phyloP scores from a whole-genome alignment of 2,888 invertebrate species.

The Drosophila trichaetosa region DNA sequence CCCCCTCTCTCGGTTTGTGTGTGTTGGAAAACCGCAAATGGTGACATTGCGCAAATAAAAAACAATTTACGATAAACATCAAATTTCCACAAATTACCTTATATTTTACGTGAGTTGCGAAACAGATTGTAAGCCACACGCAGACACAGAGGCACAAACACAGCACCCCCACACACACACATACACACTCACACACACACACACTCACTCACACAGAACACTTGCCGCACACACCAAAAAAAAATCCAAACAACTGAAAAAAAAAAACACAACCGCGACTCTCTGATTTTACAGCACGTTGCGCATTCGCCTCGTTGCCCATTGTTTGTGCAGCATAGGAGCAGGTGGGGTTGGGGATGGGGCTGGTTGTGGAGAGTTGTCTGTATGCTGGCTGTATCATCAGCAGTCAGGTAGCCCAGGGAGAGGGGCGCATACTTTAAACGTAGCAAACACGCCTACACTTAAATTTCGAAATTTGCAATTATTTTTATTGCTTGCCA shows the following conservation, averaged over 20 bases:
- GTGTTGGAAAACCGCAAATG: constrained; percentile 77
- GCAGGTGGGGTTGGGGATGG: neutral
- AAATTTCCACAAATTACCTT: constrained; percentile 85
- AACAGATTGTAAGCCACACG: constrained; percentile 81
- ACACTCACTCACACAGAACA: constrained; percentile 18
- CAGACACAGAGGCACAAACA: constrained; percentile 45
- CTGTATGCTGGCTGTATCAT: neutral
- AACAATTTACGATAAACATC: constrained; percentile 85
- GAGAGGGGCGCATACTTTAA: constrained; percentile 61
- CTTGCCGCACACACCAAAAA: constrained; percentile 10
- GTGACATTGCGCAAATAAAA: constrained; percentile 83
- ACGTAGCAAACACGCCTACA: constrained; percentile 67
- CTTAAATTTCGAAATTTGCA: constrained; percentile 81
- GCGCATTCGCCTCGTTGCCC: constrained; percentile 71
- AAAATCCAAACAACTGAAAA: neutral
- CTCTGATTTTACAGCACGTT: constrained; percentile 77
- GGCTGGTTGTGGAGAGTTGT: neutral
- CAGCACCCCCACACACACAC: constrained; percentile 5
- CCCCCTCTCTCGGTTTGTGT: constrained; percentile 8
- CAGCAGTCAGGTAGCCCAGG: neutral
- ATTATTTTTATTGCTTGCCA: constrained; percentile 80
- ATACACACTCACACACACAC: neutral
- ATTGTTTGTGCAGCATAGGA: constrained; percentile 63
- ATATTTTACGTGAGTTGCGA: constrained; percentile 84
- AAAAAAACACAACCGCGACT: constrained; percentile 60